These are phyloP conservation scores for Mactra quadrangularis DNA, from an alignment of 1,140 invertebrate species.

Conservation along the genomic window DNA sequence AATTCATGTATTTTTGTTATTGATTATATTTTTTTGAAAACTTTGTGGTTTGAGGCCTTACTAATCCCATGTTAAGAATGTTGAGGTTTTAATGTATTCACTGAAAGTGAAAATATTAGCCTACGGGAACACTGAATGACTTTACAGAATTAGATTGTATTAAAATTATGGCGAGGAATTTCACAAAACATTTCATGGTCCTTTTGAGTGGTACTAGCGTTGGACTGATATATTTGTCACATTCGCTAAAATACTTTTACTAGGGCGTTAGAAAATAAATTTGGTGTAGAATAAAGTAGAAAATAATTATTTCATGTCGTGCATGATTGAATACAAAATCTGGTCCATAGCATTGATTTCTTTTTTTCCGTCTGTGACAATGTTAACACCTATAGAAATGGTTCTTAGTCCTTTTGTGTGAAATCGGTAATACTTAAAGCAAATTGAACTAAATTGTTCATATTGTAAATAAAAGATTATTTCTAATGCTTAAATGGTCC, in stretches of 20 bases:
- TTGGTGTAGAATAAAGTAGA: too few species aligned
- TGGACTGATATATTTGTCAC: conserved; percentile 7
- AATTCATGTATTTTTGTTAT: too few species aligned
- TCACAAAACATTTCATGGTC: conserved; percentile 11
- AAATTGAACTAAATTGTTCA: conserved; percentile 19
- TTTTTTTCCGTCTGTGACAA: not conserved
- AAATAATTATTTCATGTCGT: too few species aligned
- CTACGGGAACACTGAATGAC: too few species aligned
- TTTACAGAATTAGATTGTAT: not conserved
- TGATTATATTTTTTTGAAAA: too few species aligned
- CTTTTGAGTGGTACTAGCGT: not conserved
- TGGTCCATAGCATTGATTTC: too few species aligned
- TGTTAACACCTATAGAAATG: not conserved
- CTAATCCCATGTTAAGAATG: too few species aligned
- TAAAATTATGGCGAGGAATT: not conserved
- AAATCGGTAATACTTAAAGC: not conserved
- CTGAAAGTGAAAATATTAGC: too few species aligned
- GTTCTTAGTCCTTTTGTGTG: not conserved
- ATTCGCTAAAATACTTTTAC: conserved; percentile 2
- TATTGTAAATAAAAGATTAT: not conserved
- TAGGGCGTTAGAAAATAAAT: not conserved
- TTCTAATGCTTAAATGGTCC: conserved; percentile 8
- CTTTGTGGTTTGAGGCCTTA: too few species aligned
- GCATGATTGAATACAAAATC: too few species aligned
- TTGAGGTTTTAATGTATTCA: too few species aligned